A percentile compares a stretch with the other conserved stretches of the same genome.
Evolutionary conservation across 2,888 invertebrate genomes (phyloP).

Genomic region (Pseudococcus longispinus): DNA sequence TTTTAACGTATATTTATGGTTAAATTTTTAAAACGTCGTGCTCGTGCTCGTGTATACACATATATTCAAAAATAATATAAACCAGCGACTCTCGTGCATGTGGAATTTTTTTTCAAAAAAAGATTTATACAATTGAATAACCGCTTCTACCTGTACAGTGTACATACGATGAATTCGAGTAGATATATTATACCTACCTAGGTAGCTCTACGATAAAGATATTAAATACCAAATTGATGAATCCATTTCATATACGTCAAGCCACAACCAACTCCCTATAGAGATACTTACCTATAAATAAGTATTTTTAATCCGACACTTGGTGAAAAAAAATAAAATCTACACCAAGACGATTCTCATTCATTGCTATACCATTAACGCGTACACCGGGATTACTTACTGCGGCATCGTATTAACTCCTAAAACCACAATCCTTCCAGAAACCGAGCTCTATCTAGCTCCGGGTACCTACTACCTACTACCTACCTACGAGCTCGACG

Average conservation of each 20-base stretch:
- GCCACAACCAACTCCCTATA: background rate
- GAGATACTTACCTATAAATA: background rate
- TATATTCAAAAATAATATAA: slow-evolving; percentile 22
- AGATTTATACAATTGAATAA: background rate
- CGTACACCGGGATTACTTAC: background rate
- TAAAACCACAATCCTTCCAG: slow-evolving; percentile 23
- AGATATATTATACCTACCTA: background rate
- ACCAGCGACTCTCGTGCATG: background rate
- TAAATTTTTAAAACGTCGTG: slow-evolving; percentile 29
- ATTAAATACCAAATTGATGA: slow-evolving; percentile 13
- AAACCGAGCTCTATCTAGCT: background rate
- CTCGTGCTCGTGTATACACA: background rate
- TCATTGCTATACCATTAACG: background rate
- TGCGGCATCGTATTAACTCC: slow-evolving; percentile 20
- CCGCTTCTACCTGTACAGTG: background rate
- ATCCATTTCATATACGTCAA: background rate
- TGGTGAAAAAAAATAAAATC: background rate
- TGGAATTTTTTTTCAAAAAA: background rate
- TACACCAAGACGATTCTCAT: background rate
- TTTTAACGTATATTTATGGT: slow-evolving; percentile 24
- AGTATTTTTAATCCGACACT: background rate
- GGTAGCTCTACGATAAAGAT: background rate
- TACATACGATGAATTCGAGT: too few relatives aligned
- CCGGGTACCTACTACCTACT: too few relatives aligned
- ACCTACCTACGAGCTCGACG: background rate